Base-by-base conservation (phyloP, 2,888 invertebrate genomes). In the Hyppa rectilinea region DNA sequence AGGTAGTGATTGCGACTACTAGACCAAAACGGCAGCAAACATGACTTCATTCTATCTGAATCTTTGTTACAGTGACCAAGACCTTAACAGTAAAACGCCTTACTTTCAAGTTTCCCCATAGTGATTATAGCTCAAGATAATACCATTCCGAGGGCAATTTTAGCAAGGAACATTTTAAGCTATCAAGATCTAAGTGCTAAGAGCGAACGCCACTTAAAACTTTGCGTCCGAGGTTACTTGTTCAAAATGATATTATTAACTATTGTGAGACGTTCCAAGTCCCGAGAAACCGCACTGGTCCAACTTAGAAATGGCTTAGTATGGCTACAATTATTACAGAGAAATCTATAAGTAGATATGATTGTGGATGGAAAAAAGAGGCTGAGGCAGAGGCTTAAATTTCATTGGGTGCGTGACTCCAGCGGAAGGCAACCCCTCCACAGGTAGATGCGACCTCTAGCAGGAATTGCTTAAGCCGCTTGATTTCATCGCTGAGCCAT, bases 181-280 rank as follows among this genome's bases (percentile, higher is more conserved):
- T 80, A 78, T 78, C 80, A 78, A 80, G 78, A 80, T 71, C 80
- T 66, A 55, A 78, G 75, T 59, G 47, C 65, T 55, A 64, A 71
- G 62, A 80, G 75, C 50, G 65, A 63, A 59, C 65, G 62, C 75
- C 78, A 78, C 78, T 80, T 80, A 63, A 71, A 80, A 80, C 80
- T 78, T 78, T n/a, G 34, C 50, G 68, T 67, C 65, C 75, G 62
- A 60, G 65, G 75, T 65, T 62, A 60, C 79, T 75, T 38, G 61
- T 69, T 65, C 71, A 59, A 65, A 78, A 75, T 75, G 31, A 75
- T 75, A 75, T 65, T 80, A 75, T 64, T 72, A 78, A 71, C 78
- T 66, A 75, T 80, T 78, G 75, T 65, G 47, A 61, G 79, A 63
- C 64, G 75, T 50, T 38, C 58, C 2, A 0, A 62, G 65, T 62